Evolutionary conservation across 2,888 invertebrate species (phyloP), one percentile per base, ranked within the genome.

Genomic region (Drosophila colorata): DNA sequence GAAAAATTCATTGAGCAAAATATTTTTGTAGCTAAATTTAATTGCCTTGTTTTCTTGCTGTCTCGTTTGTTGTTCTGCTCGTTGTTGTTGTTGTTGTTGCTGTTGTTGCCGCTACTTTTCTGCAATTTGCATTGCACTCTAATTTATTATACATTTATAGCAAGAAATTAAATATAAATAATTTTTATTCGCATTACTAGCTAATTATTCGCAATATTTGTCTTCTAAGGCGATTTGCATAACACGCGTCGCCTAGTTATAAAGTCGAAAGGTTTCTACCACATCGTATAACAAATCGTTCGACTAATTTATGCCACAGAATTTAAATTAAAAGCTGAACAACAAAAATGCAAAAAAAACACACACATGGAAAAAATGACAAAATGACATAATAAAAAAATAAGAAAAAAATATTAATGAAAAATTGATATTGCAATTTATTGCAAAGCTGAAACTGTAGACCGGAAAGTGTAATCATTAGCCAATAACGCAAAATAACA

Each of bases 201-300:
- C 72, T 83, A 78, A 83, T 83, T 83, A 83, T 83, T 86, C 79
- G 77, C 64, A 72, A 81, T 77, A 80, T 86, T 82, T 77, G 78
- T 81, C 82, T 85, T 59, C 41, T 33, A 20, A 14, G 14, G 48
- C 69, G 70, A 72, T 84, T 84, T 76, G 78, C 83, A 86, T 83
- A 80, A 80, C 78, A 75, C 65, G 73, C 74, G 65, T 52, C 51
- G 68, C 65, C 75, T 67, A 79, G 80, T 71, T 67, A 57, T 75
- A 47, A 69, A 79, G 77, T 79, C 80, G 75, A 78, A 73, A 83
- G 83, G 75, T 80, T 77, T 63, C 60, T 43, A 37, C 48, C 47
- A 56, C 43, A 53, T 58, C 33, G 16, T 61, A 59, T 49, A 69
- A 66, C 74, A 74, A 69, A 74, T 74, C 51, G 66, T 46, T 49